Conservation (phyloP, 2,113 vertebrate species). For the Phasianus colchicus region DNA sequence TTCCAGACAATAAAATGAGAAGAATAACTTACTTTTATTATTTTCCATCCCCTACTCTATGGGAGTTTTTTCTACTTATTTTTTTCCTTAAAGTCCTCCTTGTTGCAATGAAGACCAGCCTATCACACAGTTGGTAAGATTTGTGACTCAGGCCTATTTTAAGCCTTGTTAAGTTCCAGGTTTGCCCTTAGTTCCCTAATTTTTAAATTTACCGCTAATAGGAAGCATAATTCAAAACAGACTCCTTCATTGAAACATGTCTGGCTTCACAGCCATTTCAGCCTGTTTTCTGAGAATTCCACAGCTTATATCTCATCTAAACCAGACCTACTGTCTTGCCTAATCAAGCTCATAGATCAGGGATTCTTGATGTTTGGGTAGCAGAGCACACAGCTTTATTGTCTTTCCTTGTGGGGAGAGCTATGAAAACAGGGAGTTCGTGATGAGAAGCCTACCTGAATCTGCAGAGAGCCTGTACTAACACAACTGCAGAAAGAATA, state of each 20-base stretch:
- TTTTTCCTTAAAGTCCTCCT: conserved; percentile 19
- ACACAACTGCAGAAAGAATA: neutral
- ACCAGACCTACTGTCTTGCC: neutral
- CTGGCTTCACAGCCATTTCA: conserved; percentile 25
- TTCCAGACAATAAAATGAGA: conserved; percentile 22
- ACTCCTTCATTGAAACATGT: conserved; percentile 37
- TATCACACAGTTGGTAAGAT: conserved; percentile 4
- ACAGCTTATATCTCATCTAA: conserved; percentile 53
- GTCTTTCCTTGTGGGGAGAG: neutral
- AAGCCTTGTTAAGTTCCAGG: conserved; percentile 63
- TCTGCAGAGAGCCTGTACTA: neutral
- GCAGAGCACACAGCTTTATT: neutral
- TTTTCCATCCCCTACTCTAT: neutral
- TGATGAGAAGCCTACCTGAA: neutral
- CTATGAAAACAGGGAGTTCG: neutral
- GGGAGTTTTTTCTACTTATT: neutral
- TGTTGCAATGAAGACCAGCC: neutral
- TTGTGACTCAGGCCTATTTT: conserved; percentile 62
- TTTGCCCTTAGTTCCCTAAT: conserved; percentile 69
- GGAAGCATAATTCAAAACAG: conserved; percentile 69
- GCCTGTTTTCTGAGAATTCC: conserved; percentile 52
- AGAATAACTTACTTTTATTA: conserved; percentile 37
- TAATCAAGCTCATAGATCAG: conserved; percentile 15
- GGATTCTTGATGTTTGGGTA: neutral
- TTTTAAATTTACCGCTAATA: conserved; percentile 67